Evolutionary conservation across 2,888 invertebrate species (phyloP).

Genomic region (Anodontia alba): DNA sequence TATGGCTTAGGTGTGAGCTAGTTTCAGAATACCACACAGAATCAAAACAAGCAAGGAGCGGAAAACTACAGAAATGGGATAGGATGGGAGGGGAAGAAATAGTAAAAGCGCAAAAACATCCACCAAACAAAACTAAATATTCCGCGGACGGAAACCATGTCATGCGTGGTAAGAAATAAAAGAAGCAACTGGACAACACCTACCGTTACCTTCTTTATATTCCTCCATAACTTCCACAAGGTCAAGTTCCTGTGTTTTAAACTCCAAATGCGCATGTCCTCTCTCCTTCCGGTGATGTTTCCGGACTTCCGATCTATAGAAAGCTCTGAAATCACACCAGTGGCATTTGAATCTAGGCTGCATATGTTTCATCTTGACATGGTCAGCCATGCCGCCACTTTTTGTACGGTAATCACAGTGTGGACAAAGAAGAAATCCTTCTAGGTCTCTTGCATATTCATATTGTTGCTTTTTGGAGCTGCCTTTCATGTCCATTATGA

Average conservation of each 20-base stretch:
- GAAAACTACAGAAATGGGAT: too few species aligned
- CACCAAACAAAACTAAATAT: too few species aligned
- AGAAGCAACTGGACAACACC: background rate
- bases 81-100: too few species aligned
- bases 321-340: conserved; percentile 56
- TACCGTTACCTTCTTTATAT: conserved; percentile 30
- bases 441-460: conserved; percentile 39
- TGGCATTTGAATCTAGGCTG: conserved; percentile 63
- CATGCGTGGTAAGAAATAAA: too few species aligned
- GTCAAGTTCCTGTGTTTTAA: conserved; percentile 57
- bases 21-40: too few species aligned
- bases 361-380: conserved; percentile 61
- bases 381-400: conserved; percentile 55
- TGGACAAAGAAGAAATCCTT: conserved; percentile 51
- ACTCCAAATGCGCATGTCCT: conserved; percentile 44
- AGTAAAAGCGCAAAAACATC: too few species aligned
- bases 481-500: conserved; percentile 61
- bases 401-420: conserved; percentile 57
- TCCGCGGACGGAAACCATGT: too few species aligned
- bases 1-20: too few species aligned
- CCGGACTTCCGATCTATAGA: conserved; percentile 59
- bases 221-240: conserved; percentile 44
- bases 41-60: too few species aligned
- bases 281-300: conserved; percentile 60
- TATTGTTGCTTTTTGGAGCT: conserved; percentile 45